A percentile compares a stretch with the other conserved stretches of the same genome.
Evolutionary conservation across 2,888 invertebrate genomes (phyloP).

Genomic region (Blastobasis lacticolella): DNA sequence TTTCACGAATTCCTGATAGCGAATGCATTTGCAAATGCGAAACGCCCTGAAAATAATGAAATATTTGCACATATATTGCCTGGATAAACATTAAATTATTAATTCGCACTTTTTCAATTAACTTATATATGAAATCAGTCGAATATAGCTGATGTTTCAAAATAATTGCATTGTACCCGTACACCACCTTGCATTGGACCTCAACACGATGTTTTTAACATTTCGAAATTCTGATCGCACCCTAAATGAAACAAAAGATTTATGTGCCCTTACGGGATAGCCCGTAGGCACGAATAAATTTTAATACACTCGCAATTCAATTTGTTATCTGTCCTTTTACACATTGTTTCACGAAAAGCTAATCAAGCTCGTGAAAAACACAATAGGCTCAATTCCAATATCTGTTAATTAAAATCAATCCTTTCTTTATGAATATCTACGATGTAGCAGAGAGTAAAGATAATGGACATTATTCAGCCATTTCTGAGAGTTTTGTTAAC

Average conservation of each 20-base stretch:
- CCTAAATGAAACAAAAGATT: constrained; percentile 28
- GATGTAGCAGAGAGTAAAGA: not conserved
- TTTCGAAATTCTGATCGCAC: not conserved
- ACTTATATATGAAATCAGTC: no score
- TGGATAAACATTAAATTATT: no score
- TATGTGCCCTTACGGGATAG: constrained; percentile 16
- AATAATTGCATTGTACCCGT: no score
- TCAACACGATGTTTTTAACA: constrained; percentile 6
- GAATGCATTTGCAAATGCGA: no score
- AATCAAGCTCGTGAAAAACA: constrained; percentile 56
- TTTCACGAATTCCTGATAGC: no score
- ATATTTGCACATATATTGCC: no score
- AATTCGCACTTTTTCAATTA: no score
- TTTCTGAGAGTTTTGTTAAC: not conserved
- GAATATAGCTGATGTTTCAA: no score
- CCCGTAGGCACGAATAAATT: constrained; percentile 39
- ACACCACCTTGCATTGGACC: no score
- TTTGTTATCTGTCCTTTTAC: constrained; percentile 57
- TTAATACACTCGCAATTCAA: constrained; percentile 50
- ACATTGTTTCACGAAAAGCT: constrained; percentile 61
- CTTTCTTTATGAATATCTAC: constrained; percentile 33
- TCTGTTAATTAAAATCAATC: constrained; percentile 66
- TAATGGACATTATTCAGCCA: not conserved
- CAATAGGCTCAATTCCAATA: constrained; percentile 52
- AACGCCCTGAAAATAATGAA: no score